phyloP scores from a whole-genome alignment of 2,113 vertebrate species.

The Onychostoma macrolepis region DNA sequence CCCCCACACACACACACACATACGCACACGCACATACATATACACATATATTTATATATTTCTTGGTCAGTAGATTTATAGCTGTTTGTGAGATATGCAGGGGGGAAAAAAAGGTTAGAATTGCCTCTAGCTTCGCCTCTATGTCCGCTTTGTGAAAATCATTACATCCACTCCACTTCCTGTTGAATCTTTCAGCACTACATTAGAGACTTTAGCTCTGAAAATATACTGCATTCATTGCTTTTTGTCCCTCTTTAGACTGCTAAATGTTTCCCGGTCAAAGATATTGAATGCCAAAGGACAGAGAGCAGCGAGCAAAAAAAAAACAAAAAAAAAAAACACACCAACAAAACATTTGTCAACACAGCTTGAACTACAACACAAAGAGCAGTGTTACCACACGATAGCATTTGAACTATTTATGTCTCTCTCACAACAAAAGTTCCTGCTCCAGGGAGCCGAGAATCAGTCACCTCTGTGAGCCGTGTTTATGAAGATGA shows the following conservation, averaged over 20 bases:
- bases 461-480: slow-evolving; percentile 14
- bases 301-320: not conserved
- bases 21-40: too few species aligned
- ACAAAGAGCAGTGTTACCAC: slow-evolving; percentile 1
- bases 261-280: not conserved
- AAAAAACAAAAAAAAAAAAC: not conserved
- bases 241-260: slow-evolving; percentile 5
- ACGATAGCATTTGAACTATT: slow-evolving; percentile 8
- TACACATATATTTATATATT: too few species aligned
- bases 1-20: too few species aligned
- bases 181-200: not conserved
- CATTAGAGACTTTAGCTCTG: not conserved
- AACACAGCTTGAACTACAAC: slow-evolving; percentile 23
- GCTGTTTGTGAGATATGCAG: not conserved
- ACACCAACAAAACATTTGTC: slow-evolving; percentile 9
- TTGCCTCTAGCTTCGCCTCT: not conserved
- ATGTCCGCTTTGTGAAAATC: not conserved
- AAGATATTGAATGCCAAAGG: not conserved
- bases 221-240: slow-evolving; percentile 7
- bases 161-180: not conserved
- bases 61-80: not conserved
- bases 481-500: not conserved
- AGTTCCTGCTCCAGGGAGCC: not conserved
- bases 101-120: not conserved
- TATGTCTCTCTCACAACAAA: not conserved